These are phyloP conservation scores for Drosophila kepulauana DNA, from an alignment of 1,140 invertebrate species.

Conservation along the genomic window DNA sequence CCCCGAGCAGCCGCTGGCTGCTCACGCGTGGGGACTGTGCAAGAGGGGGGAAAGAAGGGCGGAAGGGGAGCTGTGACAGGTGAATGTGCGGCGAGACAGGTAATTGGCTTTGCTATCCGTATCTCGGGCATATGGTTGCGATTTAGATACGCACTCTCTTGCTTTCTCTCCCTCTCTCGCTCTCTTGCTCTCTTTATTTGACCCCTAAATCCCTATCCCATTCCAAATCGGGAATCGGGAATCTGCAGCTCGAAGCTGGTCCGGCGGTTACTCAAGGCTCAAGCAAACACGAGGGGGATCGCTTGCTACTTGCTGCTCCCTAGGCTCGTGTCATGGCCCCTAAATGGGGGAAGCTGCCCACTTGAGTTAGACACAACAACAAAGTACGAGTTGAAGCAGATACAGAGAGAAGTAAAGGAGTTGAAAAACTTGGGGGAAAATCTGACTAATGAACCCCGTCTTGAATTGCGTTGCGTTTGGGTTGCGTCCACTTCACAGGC, in stretches of 20 bases:
- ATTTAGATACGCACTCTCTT: constrained; percentile 65
- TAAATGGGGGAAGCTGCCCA: constrained; percentile 1
- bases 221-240: not conserved
- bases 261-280: not conserved
- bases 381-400: constrained; percentile 4
- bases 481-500: not conserved
- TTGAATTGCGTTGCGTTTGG: constrained; percentile 9
- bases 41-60: not conserved
- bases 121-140: constrained; percentile 70
- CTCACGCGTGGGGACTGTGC: not conserved
- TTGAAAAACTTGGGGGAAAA: not conserved
- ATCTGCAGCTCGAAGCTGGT: not conserved
- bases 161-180: not conserved
- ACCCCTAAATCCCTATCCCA: not conserved
- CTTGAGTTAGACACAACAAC: constrained; percentile 11
- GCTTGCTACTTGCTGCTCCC: constrained; percentile 2
- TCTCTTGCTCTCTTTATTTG: too few species aligned
- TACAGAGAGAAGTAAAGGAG: not conserved
- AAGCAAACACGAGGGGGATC: not conserved
- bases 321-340: constrained; percentile 4
- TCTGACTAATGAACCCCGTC: constrained; percentile 16
- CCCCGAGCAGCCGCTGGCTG: constrained; percentile 58
- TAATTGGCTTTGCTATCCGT: constrained; percentile 74
- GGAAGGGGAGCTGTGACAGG: not conserved
- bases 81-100: constrained; percentile 48